These are phyloP conservation scores for Platysteira castanea DNA, from an alignment of 2,113 vertebrate genomes.

Conservation along the genomic window DNA sequence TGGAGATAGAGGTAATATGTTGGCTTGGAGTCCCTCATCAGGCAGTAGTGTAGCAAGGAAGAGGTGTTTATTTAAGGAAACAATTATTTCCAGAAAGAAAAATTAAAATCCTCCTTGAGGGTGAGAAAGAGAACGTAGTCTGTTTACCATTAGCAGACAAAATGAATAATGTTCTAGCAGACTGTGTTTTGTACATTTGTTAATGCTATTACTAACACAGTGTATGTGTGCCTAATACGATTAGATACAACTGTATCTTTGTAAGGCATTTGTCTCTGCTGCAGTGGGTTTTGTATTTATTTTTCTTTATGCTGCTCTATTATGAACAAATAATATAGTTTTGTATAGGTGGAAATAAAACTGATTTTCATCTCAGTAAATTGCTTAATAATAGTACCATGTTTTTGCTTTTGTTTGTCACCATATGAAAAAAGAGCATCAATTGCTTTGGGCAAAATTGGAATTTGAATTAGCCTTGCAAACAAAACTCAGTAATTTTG, in stretches of 20 bases:
- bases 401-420: background rate
- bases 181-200: background rate
- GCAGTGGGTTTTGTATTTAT: background rate
- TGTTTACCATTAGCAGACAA: background rate
- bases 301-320: background rate
- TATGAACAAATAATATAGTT: background rate
- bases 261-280: background rate
- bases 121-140: background rate
- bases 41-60: background rate
- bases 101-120: background rate
- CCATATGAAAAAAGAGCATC: background rate
- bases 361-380: background rate
- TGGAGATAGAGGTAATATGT: background rate
- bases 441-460: background rate
- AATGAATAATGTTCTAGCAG: background rate
- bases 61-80: background rate
- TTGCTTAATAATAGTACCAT: background rate
- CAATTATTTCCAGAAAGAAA: background rate
- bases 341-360: background rate
- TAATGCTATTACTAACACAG: background rate
- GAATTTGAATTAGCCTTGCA: background rate
- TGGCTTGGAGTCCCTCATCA: background rate
- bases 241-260: background rate
- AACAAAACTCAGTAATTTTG: background rate
- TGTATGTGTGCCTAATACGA: background rate